Base-by-base conservation (phyloP, 2,113 vertebrate species). In the Strix aluco region DNA sequence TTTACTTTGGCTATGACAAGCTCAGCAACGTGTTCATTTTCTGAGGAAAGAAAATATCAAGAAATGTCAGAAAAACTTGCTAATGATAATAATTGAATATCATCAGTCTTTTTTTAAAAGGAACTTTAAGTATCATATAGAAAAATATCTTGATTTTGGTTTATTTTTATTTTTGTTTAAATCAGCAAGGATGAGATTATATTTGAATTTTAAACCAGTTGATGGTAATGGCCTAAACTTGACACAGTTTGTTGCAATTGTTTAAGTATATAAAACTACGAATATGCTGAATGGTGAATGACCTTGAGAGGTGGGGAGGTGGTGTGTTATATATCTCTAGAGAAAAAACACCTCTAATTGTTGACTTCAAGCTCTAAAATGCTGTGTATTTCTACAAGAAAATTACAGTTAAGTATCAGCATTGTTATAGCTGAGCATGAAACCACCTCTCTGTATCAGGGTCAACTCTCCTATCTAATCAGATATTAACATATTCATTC, bases 401-500 rank as follows among this genome's bases (percentile, higher is more conserved):
- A 88, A 87, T 67, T 67, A 44, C 7, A 62, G 32, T 29, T 70
- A 91, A 87, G 2, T 49, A n/a, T 87, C 32, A 52, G 2, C 27
- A 40, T 26, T 80, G 30, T 49, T 94, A 27, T 8, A 82, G 49
- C 5, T 47, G 27, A 85, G 10, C 30, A 57, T 65, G 34, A 79
- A 87, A 87, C 5, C 22, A 80, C 26, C 15, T 66, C 47, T 86
- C 69, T 65, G 13, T 61, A 82, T 46, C 34, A 85, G 91, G 81
- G 91, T 90, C 91, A 90, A 86, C 27, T 69, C 32, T 78, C 58
- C 77, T 38, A 49, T 90, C 25, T 96, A 85, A 88, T 85, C 78
- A 90, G 81, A 90, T 75, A 75, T 87, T 92, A 95, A 74, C 62
- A 75, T 89, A 89, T 67, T 91, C 34, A 40, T 91, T 81, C 61